Evolutionary conservation across 1,140 invertebrate genomes (phyloP), one percentile per base, ranked within the genome.

Genomic region (Euwallacea fornicatus): DNA sequence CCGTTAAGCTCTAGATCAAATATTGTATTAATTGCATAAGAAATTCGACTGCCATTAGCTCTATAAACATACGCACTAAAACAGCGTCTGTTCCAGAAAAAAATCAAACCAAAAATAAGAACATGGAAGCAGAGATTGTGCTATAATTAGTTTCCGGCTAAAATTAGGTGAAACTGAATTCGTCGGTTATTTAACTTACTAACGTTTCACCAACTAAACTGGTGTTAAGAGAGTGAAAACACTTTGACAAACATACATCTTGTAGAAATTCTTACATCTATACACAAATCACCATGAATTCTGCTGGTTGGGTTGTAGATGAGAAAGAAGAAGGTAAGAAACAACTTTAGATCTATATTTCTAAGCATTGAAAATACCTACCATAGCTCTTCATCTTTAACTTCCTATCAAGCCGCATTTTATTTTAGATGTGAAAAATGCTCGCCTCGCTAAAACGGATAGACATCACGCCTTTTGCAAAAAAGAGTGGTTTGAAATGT

Each of bases 231-330:
- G 4, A 33, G 21, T 33, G 21, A 33, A 33, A 1, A 33, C 4
- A 33, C 21, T 33, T 33, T 33, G 4, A 33, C 21, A 33, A 33
- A 33, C 21, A 4, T 33, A 33, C 21, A 33, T 33, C 21, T 33
- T 33, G 4, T 33, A 33, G 21, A 33, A 33, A 33, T 33, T 33
- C 7, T 50, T 50, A 6, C 7, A 4, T 6, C 2, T 50, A 13
- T 50, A 50, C 3, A 66, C 13, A 60, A 54, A 42, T 60, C 11
- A 75, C 16, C 58, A 85, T 85, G 84, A 81, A 74, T 73, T 84
- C 83, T 66, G 85, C 83, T 55, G 84, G 84, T 77, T 87, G 86
- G 86, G 86, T 86, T 78, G 82, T 87, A 64, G 84, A 86, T 67
- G 82, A 85, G 7, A 82, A 86, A 44, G 84, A 87, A 65, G 85